Base-by-base conservation (phyloP, 2,113 vertebrate species). In the Protobothrops flavoviridis region DNA sequence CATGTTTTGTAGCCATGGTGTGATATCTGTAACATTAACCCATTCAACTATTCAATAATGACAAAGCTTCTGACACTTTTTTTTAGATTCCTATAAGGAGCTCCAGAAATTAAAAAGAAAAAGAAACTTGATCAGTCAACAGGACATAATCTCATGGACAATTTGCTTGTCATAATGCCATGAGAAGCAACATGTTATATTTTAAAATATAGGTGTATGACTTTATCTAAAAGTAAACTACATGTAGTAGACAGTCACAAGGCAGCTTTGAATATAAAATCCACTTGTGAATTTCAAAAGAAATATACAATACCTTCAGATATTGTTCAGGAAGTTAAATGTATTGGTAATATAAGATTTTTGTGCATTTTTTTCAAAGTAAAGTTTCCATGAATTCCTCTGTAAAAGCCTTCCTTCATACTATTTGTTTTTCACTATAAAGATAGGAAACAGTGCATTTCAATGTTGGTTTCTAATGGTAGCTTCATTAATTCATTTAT, bases 391-490 rank as follows among this genome's bases (percentile, higher is more conserved):
- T 94, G 95, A 97, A 96, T 95, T 89, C 91, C 97, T 93, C 95
- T 95, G 94, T 90, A 89, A 92, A 97, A 96, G 95, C 96, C 89
- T 97, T 97, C 95, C 93, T 94, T 93, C 23, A 26, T 85, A 90
- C 11, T 50, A 26, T 85, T 94, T 96, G 92, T 93, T 93, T 95
- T 95, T 96, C 94, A 94, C 87, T 95, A 95, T 90, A 97, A 96
- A 93, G 95, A 93, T 93, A 96, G 59, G 96, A 98, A 97, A 97
- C 59, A 93, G 95, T 92, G 94, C 95, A 94, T 93, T 92, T 94
- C 89, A 43, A 96, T 96, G 98, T 97, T 94, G 96, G 92, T 97
- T 90, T 95, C 95, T 94, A 95, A 97, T 96, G 94, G 85, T 96
- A 89, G 95, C 94, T 95, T 95, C 96, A 95, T 94, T 81, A 21